Base-by-base conservation (phyloP, 2,113 vertebrate genomes). In the Anthoscopus minutus region DNA sequence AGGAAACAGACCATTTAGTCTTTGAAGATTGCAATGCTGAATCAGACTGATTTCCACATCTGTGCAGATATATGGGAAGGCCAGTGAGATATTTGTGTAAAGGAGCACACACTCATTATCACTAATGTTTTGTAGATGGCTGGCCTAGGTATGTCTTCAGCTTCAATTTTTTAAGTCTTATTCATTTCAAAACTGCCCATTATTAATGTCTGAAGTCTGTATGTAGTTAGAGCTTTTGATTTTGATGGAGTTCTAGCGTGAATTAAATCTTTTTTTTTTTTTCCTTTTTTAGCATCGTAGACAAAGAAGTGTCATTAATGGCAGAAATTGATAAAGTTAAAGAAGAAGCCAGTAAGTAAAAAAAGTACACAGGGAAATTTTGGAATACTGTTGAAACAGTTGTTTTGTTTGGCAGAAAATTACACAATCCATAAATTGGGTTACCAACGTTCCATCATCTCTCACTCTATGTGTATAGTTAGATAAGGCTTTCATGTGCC, bases 341-440 rank as follows among this genome's bases (percentile, higher is more conserved):
- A 98, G 97, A 98, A 97, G 98, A 98, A 98, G 98, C 98, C 92
- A 98, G 98, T 98, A 98, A 98, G 98, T 98, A 97, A 82, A 95
- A 92, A 50, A 58, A 73, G 28, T 17, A 20, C 15, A 11, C 38
- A 86, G 47, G 17, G 61, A 66, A 74, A 13, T 77, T 89, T 64
- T 72, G 64, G 18, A 88, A 23, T 66, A 62, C 44, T 24, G 4
- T 70, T 30, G 73, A 80, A 85, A 50, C 16, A 40, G 40, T 42
- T 72, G 25, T 53, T 94, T 80, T 84, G 23, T 70, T 88, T 81
- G 48, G 27, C 62, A 92, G 60, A 79, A 92, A 82, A 81, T 73
- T 8, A 42, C 28, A 21, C 25, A 23, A 20, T 71, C 24, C 28
- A 17, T 89, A 57, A 70, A 66, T 66, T 33, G 76, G 28, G 4